Evolutionary conservation across 1,140 invertebrate genomes (phyloP), one percentile per base, ranked within the genome.

Genomic region (Cydia pomonella): DNA sequence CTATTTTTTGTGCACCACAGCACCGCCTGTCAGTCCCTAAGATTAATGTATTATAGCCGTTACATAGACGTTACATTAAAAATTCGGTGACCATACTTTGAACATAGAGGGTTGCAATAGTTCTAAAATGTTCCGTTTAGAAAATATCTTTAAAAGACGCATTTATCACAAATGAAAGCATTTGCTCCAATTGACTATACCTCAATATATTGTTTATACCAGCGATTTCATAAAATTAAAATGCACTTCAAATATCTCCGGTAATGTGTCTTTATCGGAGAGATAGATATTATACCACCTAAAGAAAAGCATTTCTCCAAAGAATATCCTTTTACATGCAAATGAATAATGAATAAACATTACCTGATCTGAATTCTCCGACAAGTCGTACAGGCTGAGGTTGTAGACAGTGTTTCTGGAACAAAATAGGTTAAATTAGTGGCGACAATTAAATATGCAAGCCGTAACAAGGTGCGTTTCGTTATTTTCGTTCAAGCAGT

Each of bases 321-420:
- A 33, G 64, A 41, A 69, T 38, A 69, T 69, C 27, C 73, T 62
- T 62, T 53, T 29, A 21, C 38, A 73, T 73, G 73, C 73, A 73
- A 73, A 73, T 73, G 38, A 25, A 66, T 44, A 74, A 75, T 75
- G 59, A 79, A 77, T 77, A 74, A 44, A 77, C 76, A 79, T 84
- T 83, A 92, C 91, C 89, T 92, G 91, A 78, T 92, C 90, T 50
- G 88, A 77, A 82, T 92, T 92, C 81, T 92, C 91, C 59, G 90
- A 92, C 74, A 92, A 84, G 75, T 92, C 90, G 84, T 92, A 92
- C 23, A 92, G 85, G 78, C 91, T 92, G 41, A 92, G 82, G 74
- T 92, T 92, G 86, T 91, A 92, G 69, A 92, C 91, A 47, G 84
- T 91, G 79, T 91, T 91, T 79, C 91, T 92, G 87, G 69, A 87